Base-by-base conservation (phyloP, 2,113 vertebrate genomes). In the Salvelinus alpinus region DNA sequence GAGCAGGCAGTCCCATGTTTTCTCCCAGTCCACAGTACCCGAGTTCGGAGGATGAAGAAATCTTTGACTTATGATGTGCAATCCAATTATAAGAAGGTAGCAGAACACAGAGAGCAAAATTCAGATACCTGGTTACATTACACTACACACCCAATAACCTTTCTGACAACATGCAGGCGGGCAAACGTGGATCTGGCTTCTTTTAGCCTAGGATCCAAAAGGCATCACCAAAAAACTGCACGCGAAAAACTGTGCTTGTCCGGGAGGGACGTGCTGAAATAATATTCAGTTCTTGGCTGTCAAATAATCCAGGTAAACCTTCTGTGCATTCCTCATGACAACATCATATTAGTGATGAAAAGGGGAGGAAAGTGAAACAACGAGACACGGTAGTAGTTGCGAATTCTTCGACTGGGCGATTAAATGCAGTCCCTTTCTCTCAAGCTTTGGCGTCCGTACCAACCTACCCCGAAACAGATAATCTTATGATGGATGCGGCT, bases 1-100 rank as follows among this genome's bases (percentile, higher is more conserved):
- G 89, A 29, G 97, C 95, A 60, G 96, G 96, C 64, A 99, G 91
- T 70, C 97, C 97, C 97, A 98, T 99, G 75, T 83, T 90, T 87
- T 59, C 75, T 31, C 72, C 65, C 34, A n/a, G 22, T 59, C 80
- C 75, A 24, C 64, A 60, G 64, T 34, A 44, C 34, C 34, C 16
- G 34, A 70, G 70, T 29, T 59, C 59, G 72, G 47, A 24, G 38
- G 71, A 54, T 51, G 72, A 68, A 70, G 51, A 77, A 80, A 78
- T 31, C 71, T 83, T 67, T 62, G 72, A 64, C 38, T 64, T 29
- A 11, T 47, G 72, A 74, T 68, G 82, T 69, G 31, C 87, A 88
- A 88, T 80, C 85, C 82, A 80, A 81, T 86, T 81, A 82, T 73
- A 85, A 60, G 74, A 84, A 80, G 80, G 68, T 78, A 54, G 51